A percentile compares a stretch with the other conserved stretches of the same genome.
These are phyloP conservation scores for Centrocercus urophasianus DNA, from an alignment of 2,113 vertebrate species.

Conservation along the genomic window DNA sequence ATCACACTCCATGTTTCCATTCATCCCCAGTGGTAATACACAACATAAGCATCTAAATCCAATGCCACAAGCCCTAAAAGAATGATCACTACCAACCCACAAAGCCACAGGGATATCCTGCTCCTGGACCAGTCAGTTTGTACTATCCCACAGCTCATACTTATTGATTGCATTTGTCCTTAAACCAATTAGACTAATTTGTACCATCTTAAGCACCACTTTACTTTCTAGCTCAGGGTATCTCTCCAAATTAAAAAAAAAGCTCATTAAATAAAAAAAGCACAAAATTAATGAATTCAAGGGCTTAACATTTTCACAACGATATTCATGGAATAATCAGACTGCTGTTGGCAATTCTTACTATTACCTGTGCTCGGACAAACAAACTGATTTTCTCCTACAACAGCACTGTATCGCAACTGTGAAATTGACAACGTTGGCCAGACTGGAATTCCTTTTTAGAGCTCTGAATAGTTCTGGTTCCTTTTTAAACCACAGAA, in stretches of 20 bases:
- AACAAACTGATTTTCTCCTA: neutral
- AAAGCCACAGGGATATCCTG: neutral
- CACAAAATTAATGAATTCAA: neutral
- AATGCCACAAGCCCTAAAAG: neutral
- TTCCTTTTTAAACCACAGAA: constrained; percentile 12
- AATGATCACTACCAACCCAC: neutral
- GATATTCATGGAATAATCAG: neutral
- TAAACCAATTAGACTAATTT: neutral
- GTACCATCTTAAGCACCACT: neutral
- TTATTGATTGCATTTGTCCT: neutral
- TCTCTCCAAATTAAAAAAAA: neutral
- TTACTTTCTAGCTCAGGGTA: neutral
- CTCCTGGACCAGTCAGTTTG: neutral
- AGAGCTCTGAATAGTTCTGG: neutral
- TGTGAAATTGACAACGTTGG: neutral
- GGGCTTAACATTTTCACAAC: neutral
- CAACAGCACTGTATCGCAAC: neutral
- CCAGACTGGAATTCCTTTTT: neutral
- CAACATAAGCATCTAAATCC: neutral
- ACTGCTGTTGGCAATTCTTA: neutral
- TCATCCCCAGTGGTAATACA: neutral
- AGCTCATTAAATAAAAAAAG: too few relatives aligned
- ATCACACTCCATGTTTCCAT: neutral
- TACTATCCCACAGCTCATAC: neutral
- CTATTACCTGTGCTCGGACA: accelerated